Base-by-base conservation (phyloP, 2,888 invertebrate species). In the Timema podura region DNA sequence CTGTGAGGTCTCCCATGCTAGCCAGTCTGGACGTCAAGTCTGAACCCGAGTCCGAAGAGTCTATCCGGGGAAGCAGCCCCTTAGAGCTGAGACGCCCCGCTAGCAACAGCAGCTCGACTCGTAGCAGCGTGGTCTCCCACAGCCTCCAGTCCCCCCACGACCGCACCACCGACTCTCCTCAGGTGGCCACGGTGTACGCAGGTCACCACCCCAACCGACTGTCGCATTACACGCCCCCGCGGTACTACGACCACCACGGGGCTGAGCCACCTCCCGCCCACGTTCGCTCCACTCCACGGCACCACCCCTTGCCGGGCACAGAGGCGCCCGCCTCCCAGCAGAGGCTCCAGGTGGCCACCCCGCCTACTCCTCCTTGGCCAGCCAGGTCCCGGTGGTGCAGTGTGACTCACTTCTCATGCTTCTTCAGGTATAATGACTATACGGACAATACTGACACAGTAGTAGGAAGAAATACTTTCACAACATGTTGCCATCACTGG, bases 341-440 rank as follows among this genome's bases (percentile, higher is more conserved):
- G 8, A 85, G 85, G 70, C 80, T 84, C 68, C 85, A 85, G 76
- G 82, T 82, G 13, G 85, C 86, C 9, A 85, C 85, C 6, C 61
- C 61, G 5, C 88, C 91, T 76, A 30, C 30, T 30, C 91, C 91
- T 77, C 88, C 91, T 76, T 90, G 82, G 90, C 90, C 72, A 87
- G 88, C 77, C 92, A 91, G 82, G 91, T 91, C 76, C 91, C 92
- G 76, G 30, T 30, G 30, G 89, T 91, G 70, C 93, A 92, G 79
- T 91, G 91, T 7, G 93, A 94, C 82, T 91, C 92, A 69, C 83
- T 94, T 75, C 86, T 92, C 75, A 92, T 91, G 85, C 81, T 95
- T 68, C 84, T 95, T 8, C 83, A 88, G 84, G 90, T 90, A 76
- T 80, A 30, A n/a, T n/a, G n/a, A 3, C 30, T 30, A 30, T 30